Conservation (phyloP, 2,797 vertebrate species). For the Intellagama lesueurii region DNA sequence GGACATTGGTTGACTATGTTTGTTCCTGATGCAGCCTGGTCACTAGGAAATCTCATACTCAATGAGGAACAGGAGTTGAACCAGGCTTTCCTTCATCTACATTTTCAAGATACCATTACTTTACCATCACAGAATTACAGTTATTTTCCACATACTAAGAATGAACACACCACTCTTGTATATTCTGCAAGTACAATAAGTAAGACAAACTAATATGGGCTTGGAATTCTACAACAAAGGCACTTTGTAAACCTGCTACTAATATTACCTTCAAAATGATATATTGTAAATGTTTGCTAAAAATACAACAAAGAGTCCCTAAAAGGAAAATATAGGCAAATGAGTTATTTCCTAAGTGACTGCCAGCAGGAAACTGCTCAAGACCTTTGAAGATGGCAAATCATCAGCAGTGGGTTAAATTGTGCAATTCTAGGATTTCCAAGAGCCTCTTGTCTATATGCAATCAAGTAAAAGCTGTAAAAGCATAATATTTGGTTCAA, state of each 20-base stretch:
- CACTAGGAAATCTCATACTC: neutral
- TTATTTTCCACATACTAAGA: neutral
- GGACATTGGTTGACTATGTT: neutral
- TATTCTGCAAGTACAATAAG: neutral
- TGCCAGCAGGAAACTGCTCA: neutral
- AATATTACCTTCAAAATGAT: neutral
- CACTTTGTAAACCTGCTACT: constrained; percentile 34
- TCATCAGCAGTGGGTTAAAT: neutral
- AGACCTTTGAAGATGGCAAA: neutral
- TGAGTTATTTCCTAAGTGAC: neutral
- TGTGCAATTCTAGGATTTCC: neutral
- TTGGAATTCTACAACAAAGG: neutral
- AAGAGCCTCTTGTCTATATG: neutral
- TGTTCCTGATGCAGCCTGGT: neutral
- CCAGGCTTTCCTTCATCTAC: accelerated
- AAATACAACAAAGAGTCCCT: neutral
- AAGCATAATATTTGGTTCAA: neutral
- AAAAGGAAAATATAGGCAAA: too few species aligned
- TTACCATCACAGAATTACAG: accelerated
- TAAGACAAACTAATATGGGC: neutral
- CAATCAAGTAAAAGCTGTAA: too few species aligned
- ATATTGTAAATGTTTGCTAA: neutral
- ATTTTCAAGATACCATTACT: neutral
- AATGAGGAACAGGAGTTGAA: neutral
- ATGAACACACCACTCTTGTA: neutral